These are phyloP conservation scores for Aphrocallistes beatrix DNA, from an alignment of 37 sponge, comb jelly and placozoan genomes.

Conservation along the genomic window DNA sequence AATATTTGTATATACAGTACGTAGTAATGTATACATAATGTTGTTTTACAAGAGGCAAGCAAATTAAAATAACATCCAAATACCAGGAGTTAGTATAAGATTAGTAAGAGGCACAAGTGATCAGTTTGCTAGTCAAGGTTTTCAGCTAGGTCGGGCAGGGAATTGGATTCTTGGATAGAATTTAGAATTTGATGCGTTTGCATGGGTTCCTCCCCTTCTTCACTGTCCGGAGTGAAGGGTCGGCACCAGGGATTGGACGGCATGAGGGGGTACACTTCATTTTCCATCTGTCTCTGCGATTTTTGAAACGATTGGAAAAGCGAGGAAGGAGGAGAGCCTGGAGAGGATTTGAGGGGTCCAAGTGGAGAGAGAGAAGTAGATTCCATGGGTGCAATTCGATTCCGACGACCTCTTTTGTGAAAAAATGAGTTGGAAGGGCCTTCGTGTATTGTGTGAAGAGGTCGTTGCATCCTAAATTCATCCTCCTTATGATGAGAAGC, in stretches of 20 bases:
- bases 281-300: not conserved
- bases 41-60: not conserved
- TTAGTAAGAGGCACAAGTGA: not conserved
- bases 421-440: not conserved
- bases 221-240: not conserved
- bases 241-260: not conserved
- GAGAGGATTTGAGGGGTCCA: not conserved
- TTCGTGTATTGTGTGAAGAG: not conserved
- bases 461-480: not conserved
- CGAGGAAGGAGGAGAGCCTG: not conserved
- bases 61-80: not conserved
- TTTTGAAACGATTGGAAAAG: not conserved
- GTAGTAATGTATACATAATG: not conserved
- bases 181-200: no score
- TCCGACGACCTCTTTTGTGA: not conserved
- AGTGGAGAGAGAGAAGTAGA: not conserved
- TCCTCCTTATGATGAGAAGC: not conserved
- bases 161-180: no score
- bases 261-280: not conserved
- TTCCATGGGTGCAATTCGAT: not conserved
- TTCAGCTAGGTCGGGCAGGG: not conserved
- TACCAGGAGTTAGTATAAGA: not conserved
- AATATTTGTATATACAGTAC: not conserved
- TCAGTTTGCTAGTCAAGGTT: not conserved
- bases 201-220: not conserved